A percentile compares a stretch with the other conserved stretches of the same genome.
Conservation (phyloP, 1,140 invertebrate genomes). For the Maniola jurtina region DNA sequence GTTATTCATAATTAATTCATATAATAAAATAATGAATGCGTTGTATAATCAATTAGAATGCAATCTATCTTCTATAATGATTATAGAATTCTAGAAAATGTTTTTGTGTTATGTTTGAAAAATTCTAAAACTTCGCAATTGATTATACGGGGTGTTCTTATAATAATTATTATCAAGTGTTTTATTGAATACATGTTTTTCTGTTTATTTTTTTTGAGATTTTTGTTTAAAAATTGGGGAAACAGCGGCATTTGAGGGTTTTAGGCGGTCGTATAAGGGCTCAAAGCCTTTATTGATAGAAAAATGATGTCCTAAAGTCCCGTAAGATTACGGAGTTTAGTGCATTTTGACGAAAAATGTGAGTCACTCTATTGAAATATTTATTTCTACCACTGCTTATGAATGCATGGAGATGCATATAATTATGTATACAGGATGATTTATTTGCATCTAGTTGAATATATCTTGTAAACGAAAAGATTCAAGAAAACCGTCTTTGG, state of each 20-base stretch:
- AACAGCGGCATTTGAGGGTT: neutral
- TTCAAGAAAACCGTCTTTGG: neutral
- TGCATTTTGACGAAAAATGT: slow-evolving; percentile 50
- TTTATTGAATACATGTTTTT: neutral
- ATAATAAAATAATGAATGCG: neutral
- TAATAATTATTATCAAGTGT: neutral
- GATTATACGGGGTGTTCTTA: slow-evolving; percentile 18
- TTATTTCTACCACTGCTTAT: slow-evolving; percentile 64
- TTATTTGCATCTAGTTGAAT: neutral
- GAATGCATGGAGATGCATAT: slow-evolving; percentile 55
- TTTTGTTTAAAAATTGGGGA: neutral
- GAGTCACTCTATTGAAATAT: slow-evolving; percentile 65
- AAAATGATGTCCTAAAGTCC: slow-evolving; percentile 12
- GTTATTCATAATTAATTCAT: neutral
- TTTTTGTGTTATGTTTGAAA: slow-evolving; percentile 20
- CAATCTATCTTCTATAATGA: slow-evolving; percentile 23
- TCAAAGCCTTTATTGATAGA: slow-evolving; percentile 12
- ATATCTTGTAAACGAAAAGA: neutral
- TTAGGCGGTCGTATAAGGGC: neutral
- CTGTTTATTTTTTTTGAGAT: neutral
- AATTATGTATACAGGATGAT: slow-evolving; percentile 34
- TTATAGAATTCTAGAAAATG: slow-evolving; percentile 2
- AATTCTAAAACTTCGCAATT: slow-evolving; percentile 1
- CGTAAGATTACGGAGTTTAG: neutral
- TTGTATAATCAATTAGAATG: slow-evolving; percentile 16